Base-by-base conservation (phyloP, 2,113 vertebrate genomes). In the Myotis lucifugus region DNA sequence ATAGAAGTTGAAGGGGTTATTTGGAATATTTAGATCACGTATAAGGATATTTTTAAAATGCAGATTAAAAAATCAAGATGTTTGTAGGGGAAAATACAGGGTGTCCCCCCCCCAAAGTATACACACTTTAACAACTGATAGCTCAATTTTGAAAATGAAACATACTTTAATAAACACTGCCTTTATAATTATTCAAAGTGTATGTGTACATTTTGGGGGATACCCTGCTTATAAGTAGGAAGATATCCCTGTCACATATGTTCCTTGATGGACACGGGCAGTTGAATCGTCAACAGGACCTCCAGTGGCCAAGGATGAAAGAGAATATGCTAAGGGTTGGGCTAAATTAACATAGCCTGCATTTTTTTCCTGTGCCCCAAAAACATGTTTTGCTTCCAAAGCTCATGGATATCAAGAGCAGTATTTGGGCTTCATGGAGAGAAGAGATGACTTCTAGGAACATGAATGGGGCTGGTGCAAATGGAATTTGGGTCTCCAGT, bases 11-110 rank as follows among this genome's bases (percentile, higher is more conserved):
- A 69, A 59, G 66, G 15, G 40, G 46, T 90, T 66, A 34, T 67
- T 56, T 50, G 40, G 10, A 93, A 46, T 78, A 29, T 73, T 74
- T 88, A 90, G 46, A 85, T 87, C 25, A 10, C 52, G 1, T 29
- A 61, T 50, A 77, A 78, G 48, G 25, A 59, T 54, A 64, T 91
- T 95, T 72, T 54, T 23, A 95, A 95, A 93, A 88, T 46, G 2
- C 8, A 54, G 74, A 56, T 82, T 40, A 59, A 74, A 74, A 67
- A 82, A 13, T 70, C 34, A 64, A 54, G 54, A 82, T 67, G n/a
- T 73, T 66, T 67, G 12, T 77, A 85, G 32, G 56, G 37, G 34
- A 13, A 81, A 56, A 83, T 85, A 76, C 61, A 64, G 27, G 61
- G 27, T 64, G 61, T 32, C 61, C 46, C 46, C 61, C 61, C 27